A percentile compares a stretch with the other conserved stretches of the same genome.
Evolutionary conservation across 2,113 vertebrate genomes (phyloP).

Genomic region (Brienomyrus longianalis): DNA sequence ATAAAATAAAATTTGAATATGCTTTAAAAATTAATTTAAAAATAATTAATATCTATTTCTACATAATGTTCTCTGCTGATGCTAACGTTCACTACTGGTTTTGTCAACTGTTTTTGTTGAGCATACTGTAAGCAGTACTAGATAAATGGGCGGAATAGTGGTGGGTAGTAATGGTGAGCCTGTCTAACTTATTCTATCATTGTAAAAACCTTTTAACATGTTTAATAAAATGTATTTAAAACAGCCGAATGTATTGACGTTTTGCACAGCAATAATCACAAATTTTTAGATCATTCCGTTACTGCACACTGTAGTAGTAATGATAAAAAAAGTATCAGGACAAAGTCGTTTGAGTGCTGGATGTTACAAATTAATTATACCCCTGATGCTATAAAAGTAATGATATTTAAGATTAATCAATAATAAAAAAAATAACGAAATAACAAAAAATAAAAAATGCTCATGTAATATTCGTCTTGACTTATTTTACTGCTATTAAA

Average conservation of each 20-base stretch:
- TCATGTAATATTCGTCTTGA: not conserved
- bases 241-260: not conserved
- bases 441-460: not conserved
- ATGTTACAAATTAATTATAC: no score
- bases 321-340: no score
- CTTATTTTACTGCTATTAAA: not conserved
- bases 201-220: not conserved
- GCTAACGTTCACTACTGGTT: not conserved
- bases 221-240: not conserved
- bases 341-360: no score
- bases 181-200: not conserved
- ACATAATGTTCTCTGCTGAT: not conserved
- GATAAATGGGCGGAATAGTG: not conserved
- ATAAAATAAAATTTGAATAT: no score
- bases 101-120: not conserved
- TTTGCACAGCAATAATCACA: not conserved
- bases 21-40: no score
- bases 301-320: no score
- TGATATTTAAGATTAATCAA: not conserved
- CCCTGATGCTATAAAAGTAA: no score
- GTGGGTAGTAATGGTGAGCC: not conserved
- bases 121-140: not conserved
- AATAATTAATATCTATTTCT: not conserved
- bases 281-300: not conserved
- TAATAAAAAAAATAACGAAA: no score